A percentile compares a stretch with the other conserved stretches of the same genome.
phyloP scores from a whole-genome alignment of 1,140 invertebrate species.

The Carposina sasakii region DNA sequence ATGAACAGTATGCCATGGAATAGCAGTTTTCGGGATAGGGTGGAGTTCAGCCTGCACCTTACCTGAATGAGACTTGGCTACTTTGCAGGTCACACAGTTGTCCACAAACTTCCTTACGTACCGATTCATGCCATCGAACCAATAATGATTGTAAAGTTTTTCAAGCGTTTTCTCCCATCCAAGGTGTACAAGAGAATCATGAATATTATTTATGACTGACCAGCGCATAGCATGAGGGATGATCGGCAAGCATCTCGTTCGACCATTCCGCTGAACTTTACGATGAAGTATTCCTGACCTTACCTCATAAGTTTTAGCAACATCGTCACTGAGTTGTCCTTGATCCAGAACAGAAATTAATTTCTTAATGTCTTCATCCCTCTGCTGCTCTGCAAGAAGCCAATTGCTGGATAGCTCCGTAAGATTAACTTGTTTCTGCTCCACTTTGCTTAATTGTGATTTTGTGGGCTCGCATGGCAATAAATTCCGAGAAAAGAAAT shows the following conservation, averaged over 20 bases:
- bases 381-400: conserved; percentile 1
- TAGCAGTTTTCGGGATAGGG: background rate
- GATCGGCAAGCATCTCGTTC: conserved; percentile 23
- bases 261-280: background rate
- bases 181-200: conserved; percentile 7
- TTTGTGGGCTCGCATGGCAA: no score
- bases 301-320: background rate
- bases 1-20: background rate
- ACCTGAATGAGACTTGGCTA: conserved; percentile 23
- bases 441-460: conserved; percentile 5
- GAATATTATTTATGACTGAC: conserved; percentile 39
- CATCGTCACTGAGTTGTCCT: background rate
- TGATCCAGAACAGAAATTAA: background rate
- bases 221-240: conserved; percentile 26
- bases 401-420: conserved; percentile 1
- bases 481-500: conserved; percentile 1
- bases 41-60: conserved; percentile 6
- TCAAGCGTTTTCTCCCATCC: conserved; percentile 9
- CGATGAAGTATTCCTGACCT: background rate
- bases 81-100: conserved; percentile 27
- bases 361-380: background rate
- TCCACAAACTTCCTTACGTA: conserved; percentile 6
- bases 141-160: conserved; percentile 4
- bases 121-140: background rate
- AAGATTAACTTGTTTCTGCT: conserved; percentile 16